phyloP scores from a whole-genome alignment of 2,797 vertebrate genomes.

The Sebastes cheni region DNA sequence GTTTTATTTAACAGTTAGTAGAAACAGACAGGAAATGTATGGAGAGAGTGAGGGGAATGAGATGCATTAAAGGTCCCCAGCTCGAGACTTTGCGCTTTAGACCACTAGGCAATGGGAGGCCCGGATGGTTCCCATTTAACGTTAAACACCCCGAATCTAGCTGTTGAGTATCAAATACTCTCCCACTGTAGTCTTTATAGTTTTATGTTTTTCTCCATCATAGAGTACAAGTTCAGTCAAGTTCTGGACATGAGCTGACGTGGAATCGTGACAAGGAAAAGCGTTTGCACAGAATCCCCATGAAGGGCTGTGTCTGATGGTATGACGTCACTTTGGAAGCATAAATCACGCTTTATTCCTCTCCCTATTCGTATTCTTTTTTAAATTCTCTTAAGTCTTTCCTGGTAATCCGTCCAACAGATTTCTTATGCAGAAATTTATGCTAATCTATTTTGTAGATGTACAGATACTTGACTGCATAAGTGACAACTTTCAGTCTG shows the following conservation, averaged over 20 bases:
- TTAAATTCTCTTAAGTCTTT: neutral
- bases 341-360: neutral
- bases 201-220: neutral
- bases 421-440: neutral
- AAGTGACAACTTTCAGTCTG: neutral
- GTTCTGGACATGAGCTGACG: too few species aligned
- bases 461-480: neutral
- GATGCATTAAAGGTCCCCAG: neutral
- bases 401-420: too few species aligned
- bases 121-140: too few species aligned
- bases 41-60: neutral
- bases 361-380: neutral
- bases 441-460: neutral
- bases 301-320: too few species aligned
- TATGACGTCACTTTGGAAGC: fast-evolving
- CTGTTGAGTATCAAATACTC: neutral
- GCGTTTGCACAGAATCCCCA: too few species aligned
- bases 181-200: too few species aligned
- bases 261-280: too few species aligned
- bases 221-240: too few species aligned
- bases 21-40: neutral
- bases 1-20: neutral
- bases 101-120: too few species aligned
- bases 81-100: neutral
- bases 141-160: neutral